Base-by-base conservation (phyloP, 2,113 vertebrate species). In the Anolis carolinensis region DNA sequence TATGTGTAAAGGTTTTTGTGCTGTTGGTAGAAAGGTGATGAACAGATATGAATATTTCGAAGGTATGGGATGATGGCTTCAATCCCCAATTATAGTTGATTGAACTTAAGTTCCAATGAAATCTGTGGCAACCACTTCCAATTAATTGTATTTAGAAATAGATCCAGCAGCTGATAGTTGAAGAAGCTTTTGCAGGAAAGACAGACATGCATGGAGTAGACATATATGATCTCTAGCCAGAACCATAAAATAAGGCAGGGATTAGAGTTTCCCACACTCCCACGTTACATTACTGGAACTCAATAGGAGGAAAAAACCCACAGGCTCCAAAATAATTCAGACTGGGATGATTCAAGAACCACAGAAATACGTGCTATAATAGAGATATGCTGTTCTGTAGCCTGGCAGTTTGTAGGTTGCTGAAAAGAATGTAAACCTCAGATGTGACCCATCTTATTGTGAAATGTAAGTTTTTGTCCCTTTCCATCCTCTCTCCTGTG, bases 301-400 rank as follows among this genome's bases (percentile, higher is more conserved):
- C 89, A 89, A 92, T 84, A 93, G 92, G 79, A 89, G 84, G 63
- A 73, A 86, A 92, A 9, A 68, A 95, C 92, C 92, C 94, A 94
- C 94, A 95, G 92, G 89, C 92, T 91, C 89, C 80, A 87, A 83
- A 93, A 91, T 91, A 93, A 90, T 89, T 92, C 87, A 90, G 91
- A 81, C 87, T 85, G 87, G 88, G 93, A 93, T 85, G 81, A 87
- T 83, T 91, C 80, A 86, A 82, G 63, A 86, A 36, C 39, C 90
- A 89, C 89, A 87, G 87, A 90, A 93, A 50, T 44, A 78, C 59
- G 75, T 0, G 0, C 89, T 84, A 44, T 7, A 71, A 67, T 14
- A 50, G 39, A 11, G 5, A 85, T 90, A 81, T 89, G 88, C 63
- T 82, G 81, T 86, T 0, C 2, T 67, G 2, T 44, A 84, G 59